Evolutionary conservation across 2,797 vertebrate species (phyloP), one percentile per base, ranked within the genome.

Genomic region (Epinephelus coioides): DNA sequence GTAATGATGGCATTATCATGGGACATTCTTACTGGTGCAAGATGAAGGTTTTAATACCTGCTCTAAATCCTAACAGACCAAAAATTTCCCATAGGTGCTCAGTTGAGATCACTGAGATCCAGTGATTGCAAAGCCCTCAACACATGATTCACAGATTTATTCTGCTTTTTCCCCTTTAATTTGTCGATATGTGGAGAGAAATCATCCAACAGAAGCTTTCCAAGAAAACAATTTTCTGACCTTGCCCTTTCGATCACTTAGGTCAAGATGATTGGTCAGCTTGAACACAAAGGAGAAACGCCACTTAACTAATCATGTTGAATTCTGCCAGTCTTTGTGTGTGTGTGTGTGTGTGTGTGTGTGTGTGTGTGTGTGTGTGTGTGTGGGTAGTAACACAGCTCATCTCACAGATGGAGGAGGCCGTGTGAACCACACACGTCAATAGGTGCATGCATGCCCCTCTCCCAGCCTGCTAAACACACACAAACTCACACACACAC

Each of bases 221-320:
- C 17, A 54, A 57, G 40, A 46, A 55, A 19, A 75, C 17, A 17
- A 21, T 53, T 53, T 61, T 21, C 18, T 18, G 44, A 54, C 55
- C 2, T 61, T 53, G 40, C 30, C 38, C 27, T 66, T 79, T 78
- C 23, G 72, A 53, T 75, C 34, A 44, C 21, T 49, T 19, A 25
- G 56, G 53, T 74, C 73, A 72, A 68, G 46, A 72, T 43, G 54
- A 65, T 55, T n/a, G 44, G 49, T 77, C 70, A 56, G 53, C 27
- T 59, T 67, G 12, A 76, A 64, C 23, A 46, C 34, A 69, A 50
- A 80, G 54, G 15, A 50, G 47, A 78, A 60, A 43, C 51, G 70
- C 27, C 64, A 21, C 46, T 78, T 17, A 1, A 46, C 38, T 74
- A 57, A 74, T 74, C 54, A n/a, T 30, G 62, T 6, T 63, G 25